Base-by-base conservation (phyloP, 2,113 vertebrate genomes). In the Heterotis niloticus region DNA sequence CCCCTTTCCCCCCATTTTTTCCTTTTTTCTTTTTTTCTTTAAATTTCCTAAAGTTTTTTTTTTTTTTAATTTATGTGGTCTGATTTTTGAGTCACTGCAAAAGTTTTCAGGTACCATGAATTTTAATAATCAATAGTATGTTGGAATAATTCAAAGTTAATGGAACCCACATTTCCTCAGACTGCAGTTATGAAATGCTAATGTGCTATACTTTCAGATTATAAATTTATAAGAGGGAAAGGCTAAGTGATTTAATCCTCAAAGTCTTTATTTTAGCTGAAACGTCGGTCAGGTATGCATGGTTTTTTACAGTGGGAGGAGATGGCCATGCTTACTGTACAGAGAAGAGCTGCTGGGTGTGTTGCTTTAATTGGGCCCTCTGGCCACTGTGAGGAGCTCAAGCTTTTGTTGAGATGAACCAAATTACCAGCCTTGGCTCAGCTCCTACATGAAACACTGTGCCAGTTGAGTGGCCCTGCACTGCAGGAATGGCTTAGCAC, bases 281-380 rank as follows among this genome's bases (percentile, higher is more conserved):
- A 71, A 56, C 23, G n/a, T 13, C 52, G 57, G 68, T 81, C 74
- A 64, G 29, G 10, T 34, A n/a, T 80, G 72, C 71, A 75, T 75
- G 72, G 72, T 62, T 2, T 62, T n/a, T 62, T 62, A 20, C 34
- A 44, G 34, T 4, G 10, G 18, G 2, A 13, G 18, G 59, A 20
- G 12, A 62, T 16, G 34, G 34, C 7, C 34, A 2, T 44, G 7
- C 34, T 44, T 7, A 44, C 34, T 44, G 34, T 44, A 7, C 7
- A 7, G 34, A 44, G 34, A 44, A 44, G 34, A 44, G 34, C 34
- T 44, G 34, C 34, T 44, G 34, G 3, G 34, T 44, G 2, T 44
- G 34, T 44, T 44, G 34, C 34, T 44, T 44, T 44, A 44, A 44
- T 7, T 44, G 34, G 34, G 34, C 7, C 34, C 34, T 44, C 34